Base-by-base conservation (phyloP, 2,113 vertebrate genomes). In the Melanotaenia duboulayi region DNA sequence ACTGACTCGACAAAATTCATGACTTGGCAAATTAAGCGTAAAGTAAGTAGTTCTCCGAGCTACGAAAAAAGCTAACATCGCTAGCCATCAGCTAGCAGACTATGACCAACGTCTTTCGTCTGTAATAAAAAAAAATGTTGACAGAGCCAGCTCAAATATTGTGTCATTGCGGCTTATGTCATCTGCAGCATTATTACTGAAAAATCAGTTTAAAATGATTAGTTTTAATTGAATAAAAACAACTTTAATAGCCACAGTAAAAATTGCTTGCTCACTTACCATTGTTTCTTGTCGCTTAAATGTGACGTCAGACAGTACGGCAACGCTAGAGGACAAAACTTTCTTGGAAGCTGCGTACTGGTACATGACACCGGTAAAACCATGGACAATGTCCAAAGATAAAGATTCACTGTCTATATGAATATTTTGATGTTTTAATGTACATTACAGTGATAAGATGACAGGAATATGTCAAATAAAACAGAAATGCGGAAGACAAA, bases 231-330 rank as follows among this genome's bases (percentile, higher is more conserved):
- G 2, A 8, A 11, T 22, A 58, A 37, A 32, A 19, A 52, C 22
- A 49, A 61, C 73, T 44, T 25, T 37, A 59, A 2, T 35, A 74
- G 70, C 40, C 19, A 42, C 1, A 12, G 14, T 74, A 68, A 93
- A 91, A 91, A 88, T 19, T 94, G 93, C 93, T 92, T 90, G 87
- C 90, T 94, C 93, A 94, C 92, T 93, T 88, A 94, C 93, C 93
- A 94, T 94, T 78, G 85, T 85, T 87, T 22, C 65, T 58, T 25
- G 92, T 91, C 90, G 85, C 91, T 75, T 19, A 52, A n/a, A 12
- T 44, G 25, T 88, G 81, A 92, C 91, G 92, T 91, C 87, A 91
- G 16, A 14, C 0, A 1, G 0, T 87, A 93, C 71, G 85, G 83
- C 16, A 39, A 60, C 19, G 0, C 48, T 11, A 3, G 0, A 1